phyloP scores from a whole-genome alignment of 2,888 invertebrate species.

The Melipona beecheii region DNA sequence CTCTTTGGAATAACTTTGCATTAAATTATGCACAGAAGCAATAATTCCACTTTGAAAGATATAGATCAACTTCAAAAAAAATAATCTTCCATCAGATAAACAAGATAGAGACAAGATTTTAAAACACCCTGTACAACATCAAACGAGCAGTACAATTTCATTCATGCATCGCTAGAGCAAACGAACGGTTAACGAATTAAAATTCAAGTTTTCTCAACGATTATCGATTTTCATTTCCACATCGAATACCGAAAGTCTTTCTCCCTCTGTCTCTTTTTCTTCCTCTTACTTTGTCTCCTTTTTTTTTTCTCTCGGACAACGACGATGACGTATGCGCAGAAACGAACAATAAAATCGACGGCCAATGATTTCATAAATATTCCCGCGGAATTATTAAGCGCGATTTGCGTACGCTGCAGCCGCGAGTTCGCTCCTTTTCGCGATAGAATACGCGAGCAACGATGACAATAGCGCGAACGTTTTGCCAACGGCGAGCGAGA shows the following conservation, averaged over 20 bases:
- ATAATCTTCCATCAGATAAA: too few relatives aligned
- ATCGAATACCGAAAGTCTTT: not conserved
- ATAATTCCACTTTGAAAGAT: not conserved
- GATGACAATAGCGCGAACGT: slow-evolving; percentile 38
- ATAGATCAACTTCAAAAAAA: not conserved
- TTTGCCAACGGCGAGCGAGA: slow-evolving; percentile 44
- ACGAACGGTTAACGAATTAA: too few relatives aligned
- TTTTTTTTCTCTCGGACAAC: not conserved
- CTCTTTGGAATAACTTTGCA: too few relatives aligned
- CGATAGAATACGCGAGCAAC: not conserved
- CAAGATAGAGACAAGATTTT: not conserved
- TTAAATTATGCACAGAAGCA: too few relatives aligned
- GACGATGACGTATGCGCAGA: not conserved
- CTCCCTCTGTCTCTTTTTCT: not conserved
- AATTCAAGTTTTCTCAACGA: not conserved
- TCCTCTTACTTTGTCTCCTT: not conserved
- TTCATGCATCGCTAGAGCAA: not conserved
- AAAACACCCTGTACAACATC: not conserved
- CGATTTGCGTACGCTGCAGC: slow-evolving; percentile 38
- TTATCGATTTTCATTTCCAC: not conserved
- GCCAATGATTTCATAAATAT: slow-evolving; percentile 42
- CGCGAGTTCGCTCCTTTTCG: slow-evolving; percentile 55
- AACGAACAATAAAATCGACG: slow-evolving; percentile 23
- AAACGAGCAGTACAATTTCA: not conserved
- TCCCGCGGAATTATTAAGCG: slow-evolving; percentile 37